phyloP scores from a whole-genome alignment of 2,888 invertebrate genomes.

The Xestia ashworthii region DNA sequence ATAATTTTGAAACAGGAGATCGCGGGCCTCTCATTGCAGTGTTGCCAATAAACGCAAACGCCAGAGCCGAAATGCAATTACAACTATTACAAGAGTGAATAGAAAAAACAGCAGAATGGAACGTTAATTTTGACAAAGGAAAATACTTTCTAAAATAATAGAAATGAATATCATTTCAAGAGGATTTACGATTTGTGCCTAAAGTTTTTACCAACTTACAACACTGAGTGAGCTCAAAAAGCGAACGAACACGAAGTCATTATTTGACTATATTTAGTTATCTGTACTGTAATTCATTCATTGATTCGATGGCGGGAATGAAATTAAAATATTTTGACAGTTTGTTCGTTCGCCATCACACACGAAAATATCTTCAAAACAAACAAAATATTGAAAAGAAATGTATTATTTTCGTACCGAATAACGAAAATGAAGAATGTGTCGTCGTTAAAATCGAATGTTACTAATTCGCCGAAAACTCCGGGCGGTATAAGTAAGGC shows the following conservation, averaged over 20 bases:
- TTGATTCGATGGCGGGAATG: constrained; percentile 68
- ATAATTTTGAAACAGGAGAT: constrained; percentile 26
- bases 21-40: constrained; percentile 13
- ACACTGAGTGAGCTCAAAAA: background rate
- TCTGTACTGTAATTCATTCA: background rate
- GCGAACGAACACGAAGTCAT: too few species aligned
- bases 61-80: background rate
- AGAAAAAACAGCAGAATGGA: too few species aligned
- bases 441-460: constrained; percentile 73
- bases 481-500: constrained; percentile 89
- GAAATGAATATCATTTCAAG: background rate
- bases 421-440: constrained; percentile 76
- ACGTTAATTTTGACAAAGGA: background rate
- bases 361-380: constrained; percentile 24
- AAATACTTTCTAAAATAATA: background rate
- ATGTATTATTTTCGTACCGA: constrained; percentile 13
- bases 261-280: constrained; percentile 10
- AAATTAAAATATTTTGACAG: constrained; percentile 56
- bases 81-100: too few species aligned
- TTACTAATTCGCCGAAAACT: constrained; percentile 83
- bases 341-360: background rate
- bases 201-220: background rate
- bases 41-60: constrained; percentile 17
- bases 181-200: background rate
- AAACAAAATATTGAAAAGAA: constrained; percentile 40